A percentile compares a stretch with the other conserved stretches of the same genome.
Evolutionary conservation across 1,140 invertebrate species (phyloP).

Genomic region (Ephestia elutella): DNA sequence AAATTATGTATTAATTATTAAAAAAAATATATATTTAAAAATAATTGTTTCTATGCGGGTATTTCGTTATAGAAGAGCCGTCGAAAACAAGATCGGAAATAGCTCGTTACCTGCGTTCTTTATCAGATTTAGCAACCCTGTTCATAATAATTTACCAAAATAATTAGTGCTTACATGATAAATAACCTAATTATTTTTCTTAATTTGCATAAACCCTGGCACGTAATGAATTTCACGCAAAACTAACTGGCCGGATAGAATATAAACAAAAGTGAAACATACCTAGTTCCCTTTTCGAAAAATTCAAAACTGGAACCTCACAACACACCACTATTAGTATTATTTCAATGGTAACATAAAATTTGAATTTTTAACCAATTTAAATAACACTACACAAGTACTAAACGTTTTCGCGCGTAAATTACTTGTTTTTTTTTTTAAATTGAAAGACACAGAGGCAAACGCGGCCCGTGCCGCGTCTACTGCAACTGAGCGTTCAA

Average conservation of each 20-base stretch:
- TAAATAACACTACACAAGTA: slow-evolving; percentile 25
- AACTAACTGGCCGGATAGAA: background rate
- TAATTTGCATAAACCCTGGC: background rate
- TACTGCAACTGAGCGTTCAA: slow-evolving; percentile 23
- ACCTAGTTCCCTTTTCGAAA: slow-evolving; percentile 7
- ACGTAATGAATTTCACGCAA: background rate
- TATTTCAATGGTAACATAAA: slow-evolving; percentile 7
- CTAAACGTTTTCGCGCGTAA: slow-evolving; percentile 27
- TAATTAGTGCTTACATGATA: background rate
- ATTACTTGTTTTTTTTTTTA: slow-evolving; percentile 19
- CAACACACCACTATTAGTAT: slow-evolving; percentile 6
- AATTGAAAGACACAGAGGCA: slow-evolving; percentile 15
- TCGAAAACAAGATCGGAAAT: slow-evolving; percentile 5
- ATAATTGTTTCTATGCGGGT: slow-evolving; percentile 2
- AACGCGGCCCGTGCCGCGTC: slow-evolving; percentile 25
- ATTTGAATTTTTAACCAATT: slow-evolving; percentile 11
- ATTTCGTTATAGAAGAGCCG: slow-evolving; percentile 7
- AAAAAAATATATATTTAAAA: background rate
- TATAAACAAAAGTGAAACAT: background rate
- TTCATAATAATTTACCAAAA: background rate
- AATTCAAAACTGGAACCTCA: slow-evolving; percentile 6
- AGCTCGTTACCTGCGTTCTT: background rate
- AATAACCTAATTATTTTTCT: background rate
- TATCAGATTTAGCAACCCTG: background rate
- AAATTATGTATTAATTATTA: too few species aligned